Evolutionary conservation across 2,113 vertebrate species (phyloP), one percentile per base, ranked within the genome.

Genomic region (Rhinolophus ferrumequinum): DNA sequence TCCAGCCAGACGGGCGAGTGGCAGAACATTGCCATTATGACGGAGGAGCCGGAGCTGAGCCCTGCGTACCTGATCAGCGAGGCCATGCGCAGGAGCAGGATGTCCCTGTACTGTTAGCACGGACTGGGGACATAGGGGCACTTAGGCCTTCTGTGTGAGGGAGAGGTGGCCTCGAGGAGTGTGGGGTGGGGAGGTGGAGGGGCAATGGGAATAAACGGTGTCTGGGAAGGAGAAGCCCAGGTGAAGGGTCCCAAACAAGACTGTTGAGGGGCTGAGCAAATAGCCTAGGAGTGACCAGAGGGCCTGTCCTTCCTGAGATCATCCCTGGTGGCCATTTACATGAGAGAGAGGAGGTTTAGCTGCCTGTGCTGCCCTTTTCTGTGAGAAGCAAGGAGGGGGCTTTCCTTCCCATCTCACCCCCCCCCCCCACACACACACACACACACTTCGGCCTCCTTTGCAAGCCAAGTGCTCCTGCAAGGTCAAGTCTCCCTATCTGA

Each of bases 21-120:
- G 99, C 99, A 99, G 98, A 99, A 99, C 98, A 99, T 99, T 81
- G 99, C 98, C 19, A 98, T 99, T 85, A 99, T 99, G 99, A 99
- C 99, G 0, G 99, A 99, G 93, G 99, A 99, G 96, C 99, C 99
- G 0, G 99, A 99, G 95, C 97, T 99, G 93, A 99, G 99, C 98
- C 99, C 99, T 0, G 99, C 99, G 0, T 99, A 99, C 94, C 97
- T 99, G 97, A 99, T 99, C 98, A 99, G 99, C 0, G 99, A 99
- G 98, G 99, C 99, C 84, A 99, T 99, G 99, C 98, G 99, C 73
- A 98, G 99, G 56, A 99, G 99, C 98, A 98, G 99, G 97, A 99
- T 99, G 99, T 99, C 99, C 12, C 98, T 99, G 41, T 99, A 99
- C 98, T 99, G 99, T 98, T 99, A 99, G 98, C 97, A 21, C 6